Conservation (phyloP, 2,888 invertebrate genomes). For the Drosophila colorata region DNA sequence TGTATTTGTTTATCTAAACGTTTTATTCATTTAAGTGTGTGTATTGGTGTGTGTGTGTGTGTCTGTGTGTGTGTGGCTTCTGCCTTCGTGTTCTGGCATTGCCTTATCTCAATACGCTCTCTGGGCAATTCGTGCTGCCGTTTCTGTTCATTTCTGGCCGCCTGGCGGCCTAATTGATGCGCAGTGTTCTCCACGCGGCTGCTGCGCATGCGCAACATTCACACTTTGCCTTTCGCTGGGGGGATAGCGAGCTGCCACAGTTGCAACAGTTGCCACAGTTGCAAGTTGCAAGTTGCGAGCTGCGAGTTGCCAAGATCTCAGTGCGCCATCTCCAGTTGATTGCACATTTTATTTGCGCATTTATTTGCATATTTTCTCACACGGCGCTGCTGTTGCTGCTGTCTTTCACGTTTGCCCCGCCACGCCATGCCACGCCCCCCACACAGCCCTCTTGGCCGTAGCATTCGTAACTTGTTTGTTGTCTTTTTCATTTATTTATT, state of each 20-base stretch:
- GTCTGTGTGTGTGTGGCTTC: slow-evolving; percentile 56
- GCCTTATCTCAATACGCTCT: slow-evolving; percentile 66
- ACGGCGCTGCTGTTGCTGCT: slow-evolving; percentile 61
- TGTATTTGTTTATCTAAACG: slow-evolving; percentile 83
- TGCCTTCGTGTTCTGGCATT: slow-evolving; percentile 46
- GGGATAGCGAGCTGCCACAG: slow-evolving; percentile 2
- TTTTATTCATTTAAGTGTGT: slow-evolving; percentile 69
- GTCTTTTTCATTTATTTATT: slow-evolving; percentile 2
- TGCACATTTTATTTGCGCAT: slow-evolving; percentile 82
- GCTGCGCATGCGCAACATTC: slow-evolving; percentile 81
- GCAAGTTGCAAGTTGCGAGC: slow-evolving; percentile 19
- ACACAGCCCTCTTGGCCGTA: not conserved
- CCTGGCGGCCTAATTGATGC: slow-evolving; percentile 82
- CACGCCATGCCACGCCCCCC: not conserved
- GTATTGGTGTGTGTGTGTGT: slow-evolving; percentile 15
- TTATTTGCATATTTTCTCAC: slow-evolving; percentile 83
- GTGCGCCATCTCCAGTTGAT: slow-evolving; percentile 73
- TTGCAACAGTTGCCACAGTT: slow-evolving; percentile 15
- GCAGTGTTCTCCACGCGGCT: slow-evolving; percentile 60
- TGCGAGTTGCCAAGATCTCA: slow-evolving; percentile 42
- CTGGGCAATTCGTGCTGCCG: slow-evolving; percentile 73
- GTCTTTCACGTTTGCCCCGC: slow-evolving; percentile 13
- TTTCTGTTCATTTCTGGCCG: slow-evolving; percentile 46
- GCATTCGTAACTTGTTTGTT: slow-evolving; percentile 54
- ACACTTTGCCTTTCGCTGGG: slow-evolving; percentile 61